These are phyloP conservation scores for Lasiurus borealis DNA, from an alignment of 2,113 vertebrate species.

Conservation along the genomic window DNA sequence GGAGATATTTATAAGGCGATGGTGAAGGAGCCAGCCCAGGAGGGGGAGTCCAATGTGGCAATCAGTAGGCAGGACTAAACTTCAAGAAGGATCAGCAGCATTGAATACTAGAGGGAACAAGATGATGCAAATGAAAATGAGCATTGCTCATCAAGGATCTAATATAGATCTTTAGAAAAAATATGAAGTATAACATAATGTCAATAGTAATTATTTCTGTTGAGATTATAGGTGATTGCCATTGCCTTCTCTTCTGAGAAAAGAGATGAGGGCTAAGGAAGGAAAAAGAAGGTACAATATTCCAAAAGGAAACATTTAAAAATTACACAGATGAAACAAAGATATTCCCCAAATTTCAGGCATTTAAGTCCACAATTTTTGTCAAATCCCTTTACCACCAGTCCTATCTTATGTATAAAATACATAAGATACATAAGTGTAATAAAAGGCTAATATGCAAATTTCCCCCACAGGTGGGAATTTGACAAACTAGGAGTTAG, in stretches of 20 bases:
- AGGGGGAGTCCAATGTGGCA: not conserved
- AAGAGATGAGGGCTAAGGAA: not conserved
- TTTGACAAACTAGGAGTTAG: no score
- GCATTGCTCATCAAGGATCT: not conserved
- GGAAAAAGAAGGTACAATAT: not conserved
- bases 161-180: not conserved
- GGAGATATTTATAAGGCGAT: not conserved
- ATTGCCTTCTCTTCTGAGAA: not conserved
- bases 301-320: conserved; percentile 2
- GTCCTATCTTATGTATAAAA: not conserved
- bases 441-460: no score
- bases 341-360: not conserved
- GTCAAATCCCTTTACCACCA: not conserved
- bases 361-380: not conserved
- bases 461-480: no score
- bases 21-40: not conserved
- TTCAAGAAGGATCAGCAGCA: not conserved
- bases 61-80: not conserved
- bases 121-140: not conserved
- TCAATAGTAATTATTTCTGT: not conserved
- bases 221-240: not conserved
- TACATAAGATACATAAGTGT: no score
- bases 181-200: not conserved
- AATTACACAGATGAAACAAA: not conserved
- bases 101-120: not conserved